Conservation (phyloP, 2,888 invertebrate species). For the Thereva unica region DNA sequence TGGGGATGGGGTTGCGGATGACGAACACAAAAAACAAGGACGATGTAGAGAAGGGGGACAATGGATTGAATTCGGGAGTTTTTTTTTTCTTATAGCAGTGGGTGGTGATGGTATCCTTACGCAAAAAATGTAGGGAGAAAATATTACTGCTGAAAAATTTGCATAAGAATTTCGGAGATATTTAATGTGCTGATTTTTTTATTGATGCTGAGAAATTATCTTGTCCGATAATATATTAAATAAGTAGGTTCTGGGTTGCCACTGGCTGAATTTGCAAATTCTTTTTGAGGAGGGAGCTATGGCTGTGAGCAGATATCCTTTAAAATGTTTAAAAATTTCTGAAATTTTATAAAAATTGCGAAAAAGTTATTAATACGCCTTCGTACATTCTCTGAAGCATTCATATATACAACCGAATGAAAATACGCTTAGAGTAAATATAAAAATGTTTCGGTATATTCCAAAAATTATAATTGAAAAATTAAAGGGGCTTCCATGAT, state of each 20-base stretch:
- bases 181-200: slow-evolving; percentile 32
- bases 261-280: slow-evolving; percentile 2
- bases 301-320: too few species aligned
- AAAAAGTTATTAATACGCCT: too few species aligned
- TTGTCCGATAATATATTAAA: slow-evolving; percentile 23
- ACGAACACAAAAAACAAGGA: slow-evolving; percentile 12
- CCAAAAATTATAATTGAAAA: too few species aligned
- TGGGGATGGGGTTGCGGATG: background rate
- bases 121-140: background rate
- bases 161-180: slow-evolving; percentile 31
- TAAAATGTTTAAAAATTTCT: too few species aligned
- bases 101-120: background rate
- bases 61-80: slow-evolving; percentile 14
- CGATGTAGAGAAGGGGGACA: slow-evolving; percentile 10
- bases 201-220: slow-evolving; percentile 33
- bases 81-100: background rate
- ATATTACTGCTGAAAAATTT: slow-evolving; percentile 28
- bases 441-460: too few species aligned
- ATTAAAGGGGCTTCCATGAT: too few species aligned
- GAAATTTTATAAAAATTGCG: too few species aligned
- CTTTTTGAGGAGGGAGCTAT: background rate
- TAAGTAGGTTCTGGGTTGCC: slow-evolving; percentile 13
- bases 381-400: too few species aligned
- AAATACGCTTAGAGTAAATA: too few species aligned
- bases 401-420: too few species aligned